Percentiles rank a stretch among this genome's conserved stretches.
These are phyloP conservation scores for Yponomeuta evonymella DNA, from an alignment of 2,888 invertebrate genomes.

Conservation along the genomic window DNA sequence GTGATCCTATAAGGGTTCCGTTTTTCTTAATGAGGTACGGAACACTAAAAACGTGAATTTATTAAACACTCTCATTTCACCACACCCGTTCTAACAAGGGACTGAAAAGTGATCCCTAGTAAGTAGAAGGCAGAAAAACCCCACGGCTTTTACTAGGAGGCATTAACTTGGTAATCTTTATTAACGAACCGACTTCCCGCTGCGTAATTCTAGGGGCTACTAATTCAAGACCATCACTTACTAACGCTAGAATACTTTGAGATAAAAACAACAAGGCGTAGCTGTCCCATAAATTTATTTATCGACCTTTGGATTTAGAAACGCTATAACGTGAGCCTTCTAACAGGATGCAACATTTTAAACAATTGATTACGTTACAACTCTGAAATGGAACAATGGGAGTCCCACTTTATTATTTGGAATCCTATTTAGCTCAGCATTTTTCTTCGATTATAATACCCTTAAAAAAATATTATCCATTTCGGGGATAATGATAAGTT, in stretches of 20 bases:
- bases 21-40: too few relatives aligned
- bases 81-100: neutral
- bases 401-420: neutral
- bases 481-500: neutral
- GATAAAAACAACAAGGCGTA: neutral
- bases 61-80: neutral
- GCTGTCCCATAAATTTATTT: neutral
- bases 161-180: slow-evolving; percentile 18
- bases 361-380: neutral
- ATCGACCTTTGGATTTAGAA: too few relatives aligned
- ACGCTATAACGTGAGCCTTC: too few relatives aligned
- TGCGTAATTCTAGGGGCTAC: slow-evolving; percentile 14
- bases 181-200: slow-evolving; percentile 16
- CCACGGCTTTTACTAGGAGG: neutral
- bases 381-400: too few relatives aligned
- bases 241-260: neutral
- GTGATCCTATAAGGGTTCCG: too few relatives aligned
- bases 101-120: neutral
- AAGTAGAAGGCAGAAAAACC: neutral
- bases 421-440: neutral
- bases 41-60: neutral
- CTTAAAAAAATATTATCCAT: neutral
- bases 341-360: too few relatives aligned
- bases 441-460: neutral
- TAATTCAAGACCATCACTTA: slow-evolving; percentile 15